These are phyloP conservation scores for Drosophila santomea DNA, from an alignment of 1,140 invertebrate species.

Conservation along the genomic window DNA sequence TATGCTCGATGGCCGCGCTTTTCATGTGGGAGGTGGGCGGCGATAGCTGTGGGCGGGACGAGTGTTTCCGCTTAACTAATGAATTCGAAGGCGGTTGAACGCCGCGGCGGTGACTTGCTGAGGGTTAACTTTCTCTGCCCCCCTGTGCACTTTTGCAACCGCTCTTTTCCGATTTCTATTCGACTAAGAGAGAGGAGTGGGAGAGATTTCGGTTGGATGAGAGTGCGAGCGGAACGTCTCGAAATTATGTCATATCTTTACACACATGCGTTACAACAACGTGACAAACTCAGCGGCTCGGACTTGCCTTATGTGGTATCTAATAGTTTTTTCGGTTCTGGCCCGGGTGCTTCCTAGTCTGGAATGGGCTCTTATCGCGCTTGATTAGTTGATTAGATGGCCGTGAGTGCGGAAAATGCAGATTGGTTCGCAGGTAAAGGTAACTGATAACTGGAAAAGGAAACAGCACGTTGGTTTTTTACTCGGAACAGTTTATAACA, in stretches of 20 bases:
- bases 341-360: conserved; percentile 19
- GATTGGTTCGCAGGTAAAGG: neutral
- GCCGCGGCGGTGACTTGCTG: conserved; percentile 61
- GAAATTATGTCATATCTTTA: conserved; percentile 81
- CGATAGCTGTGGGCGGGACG: conserved; percentile 8
- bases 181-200: conserved; percentile 20
- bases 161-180: conserved; percentile 13
- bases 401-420: conserved; percentile 24
- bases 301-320: conserved; percentile 4
- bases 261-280: conserved; percentile 51
- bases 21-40: conserved; percentile 40
- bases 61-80: conserved; percentile 59
- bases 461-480: conserved; percentile 7
- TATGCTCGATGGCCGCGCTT: neutral
- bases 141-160: conserved; percentile 16
- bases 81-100: conserved; percentile 40
- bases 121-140: conserved; percentile 38
- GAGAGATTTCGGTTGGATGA: conserved; percentile 42
- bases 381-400: conserved; percentile 59
- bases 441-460: conserved; percentile 63
- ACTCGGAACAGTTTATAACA: conserved; percentile 25
- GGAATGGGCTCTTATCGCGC: conserved; percentile 48
- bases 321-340: conserved; percentile 5
- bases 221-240: conserved; percentile 67
- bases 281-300: conserved; percentile 30